Percentiles rank a stretch among this genome's conserved stretches.
phyloP scores from a whole-genome alignment of 2,797 vertebrate genomes.

The Oceanodroma leucorhoa region DNA sequence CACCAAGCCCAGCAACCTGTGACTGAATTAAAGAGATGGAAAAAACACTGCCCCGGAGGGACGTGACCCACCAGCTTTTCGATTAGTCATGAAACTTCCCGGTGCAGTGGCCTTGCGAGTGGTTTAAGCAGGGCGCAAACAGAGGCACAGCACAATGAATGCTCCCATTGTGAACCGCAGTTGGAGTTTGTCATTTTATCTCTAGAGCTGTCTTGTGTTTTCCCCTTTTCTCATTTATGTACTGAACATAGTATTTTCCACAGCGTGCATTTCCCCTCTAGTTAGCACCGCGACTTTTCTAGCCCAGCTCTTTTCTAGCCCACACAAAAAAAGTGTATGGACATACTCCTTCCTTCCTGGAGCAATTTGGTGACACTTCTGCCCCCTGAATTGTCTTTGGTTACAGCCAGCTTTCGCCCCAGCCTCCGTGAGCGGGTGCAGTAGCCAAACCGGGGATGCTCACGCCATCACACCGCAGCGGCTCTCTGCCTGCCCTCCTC shows the following conservation, averaged over 20 bases:
- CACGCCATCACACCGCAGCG: accelerated
- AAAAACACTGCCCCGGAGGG: background rate
- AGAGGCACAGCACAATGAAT: background rate
- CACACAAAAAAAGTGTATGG: accelerated
- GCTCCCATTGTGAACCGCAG: background rate
- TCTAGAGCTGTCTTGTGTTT: background rate
- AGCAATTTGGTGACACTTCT: background rate
- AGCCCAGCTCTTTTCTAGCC: background rate
- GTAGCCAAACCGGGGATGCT: background rate
- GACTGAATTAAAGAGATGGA: background rate
- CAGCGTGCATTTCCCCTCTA: accelerated
- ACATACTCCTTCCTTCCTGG: background rate
- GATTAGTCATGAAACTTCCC: background rate
- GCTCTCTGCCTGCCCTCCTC: background rate
- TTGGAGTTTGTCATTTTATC: background rate
- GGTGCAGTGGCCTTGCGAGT: background rate
- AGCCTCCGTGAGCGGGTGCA: background rate
- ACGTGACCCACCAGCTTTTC: background rate
- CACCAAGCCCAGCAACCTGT: background rate
- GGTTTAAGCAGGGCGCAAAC: background rate
- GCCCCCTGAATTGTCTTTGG: accelerated
- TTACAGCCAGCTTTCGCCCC: background rate
- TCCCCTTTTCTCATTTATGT: background rate
- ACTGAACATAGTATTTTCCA: background rate
- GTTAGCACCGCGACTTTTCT: background rate